Percentiles rank a stretch among this genome's conserved stretches.
Evolutionary conservation across 92 coral and sea anemone species (phyloP).

Genomic region (Zoanthus solanderi): DNA sequence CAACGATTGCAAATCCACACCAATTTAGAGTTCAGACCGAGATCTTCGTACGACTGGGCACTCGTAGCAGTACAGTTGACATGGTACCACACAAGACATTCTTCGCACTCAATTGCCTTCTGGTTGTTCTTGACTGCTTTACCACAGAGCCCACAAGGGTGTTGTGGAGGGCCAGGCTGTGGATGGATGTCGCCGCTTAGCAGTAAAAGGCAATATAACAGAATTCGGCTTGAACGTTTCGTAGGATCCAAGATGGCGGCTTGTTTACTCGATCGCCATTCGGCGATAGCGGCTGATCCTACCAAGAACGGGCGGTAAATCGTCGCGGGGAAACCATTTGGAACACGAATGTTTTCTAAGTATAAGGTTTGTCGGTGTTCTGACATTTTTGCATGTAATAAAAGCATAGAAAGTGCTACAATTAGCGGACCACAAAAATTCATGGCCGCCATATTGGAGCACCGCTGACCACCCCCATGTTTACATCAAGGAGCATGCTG

Average conservation of each 20-base stretch:
- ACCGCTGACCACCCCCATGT: not conserved
- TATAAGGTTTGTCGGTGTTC: not conserved
- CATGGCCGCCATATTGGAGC: not conserved
- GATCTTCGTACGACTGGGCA: constrained; percentile 40
- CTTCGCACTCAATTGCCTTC: constrained; percentile 56
- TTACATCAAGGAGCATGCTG: no score
- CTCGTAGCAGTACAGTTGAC: constrained; percentile 33
- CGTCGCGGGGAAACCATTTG: constrained; percentile 17
- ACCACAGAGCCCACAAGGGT: constrained; percentile 8
- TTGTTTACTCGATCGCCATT: constrained; percentile 1
- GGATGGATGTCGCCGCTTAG: not conserved
- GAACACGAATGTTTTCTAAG: constrained; percentile 16
- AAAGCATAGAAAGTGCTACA: no score
- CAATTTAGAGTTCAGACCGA: constrained; percentile 41
- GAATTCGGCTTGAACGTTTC: constrained; percentile 25
- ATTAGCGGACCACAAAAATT: no score
- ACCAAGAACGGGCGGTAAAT: constrained; percentile 15
- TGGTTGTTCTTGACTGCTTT: constrained; percentile 46
- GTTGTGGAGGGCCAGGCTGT: no score
- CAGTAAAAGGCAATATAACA: constrained; percentile 29
- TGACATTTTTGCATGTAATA: constrained; percentile 9
- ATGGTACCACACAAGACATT: not conserved
- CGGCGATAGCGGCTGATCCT: constrained; percentile 18
- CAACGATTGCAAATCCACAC: constrained; percentile 51
- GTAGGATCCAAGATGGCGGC: constrained; percentile 19